Percentiles rank a stretch among this genome's conserved stretches.
phyloP scores from a whole-genome alignment of 2,888 invertebrate genomes.

The Serripes groenlandicus region DNA sequence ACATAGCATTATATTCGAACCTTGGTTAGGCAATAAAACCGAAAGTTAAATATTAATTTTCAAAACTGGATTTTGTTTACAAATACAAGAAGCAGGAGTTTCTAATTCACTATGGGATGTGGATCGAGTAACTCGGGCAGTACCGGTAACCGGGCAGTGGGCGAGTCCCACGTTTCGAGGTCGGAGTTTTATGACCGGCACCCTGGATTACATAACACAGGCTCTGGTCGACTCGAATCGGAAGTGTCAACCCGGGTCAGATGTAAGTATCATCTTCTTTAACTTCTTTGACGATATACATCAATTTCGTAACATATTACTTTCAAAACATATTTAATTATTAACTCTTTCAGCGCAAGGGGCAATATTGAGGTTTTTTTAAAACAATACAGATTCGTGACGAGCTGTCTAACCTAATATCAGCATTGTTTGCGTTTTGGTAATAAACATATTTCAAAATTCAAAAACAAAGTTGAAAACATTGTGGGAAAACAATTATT shows the following conservation, averaged over 20 bases:
- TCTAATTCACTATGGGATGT: background rate
- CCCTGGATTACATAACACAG: background rate
- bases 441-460: background rate
- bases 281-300: background rate
- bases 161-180: background rate
- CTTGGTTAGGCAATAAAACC: too few species aligned
- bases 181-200: conserved; percentile 4
- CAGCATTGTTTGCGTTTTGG: background rate
- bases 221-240: background rate
- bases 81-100: too few species aligned
- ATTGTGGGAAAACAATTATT: background rate
- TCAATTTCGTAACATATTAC: background rate
- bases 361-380: background rate
- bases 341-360: background rate
- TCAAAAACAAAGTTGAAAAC: background rate
- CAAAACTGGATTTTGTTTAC: too few species aligned
- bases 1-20: too few species aligned
- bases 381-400: background rate
- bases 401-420: background rate
- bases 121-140: background rate
- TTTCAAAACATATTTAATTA: background rate
- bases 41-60: too few species aligned
- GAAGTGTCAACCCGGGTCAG: background rate
- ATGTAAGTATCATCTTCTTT: background rate
- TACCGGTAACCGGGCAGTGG: background rate